phyloP scores from a whole-genome alignment of 92 coral and sea anemone genomes.

The Porites cylindrica region DNA sequence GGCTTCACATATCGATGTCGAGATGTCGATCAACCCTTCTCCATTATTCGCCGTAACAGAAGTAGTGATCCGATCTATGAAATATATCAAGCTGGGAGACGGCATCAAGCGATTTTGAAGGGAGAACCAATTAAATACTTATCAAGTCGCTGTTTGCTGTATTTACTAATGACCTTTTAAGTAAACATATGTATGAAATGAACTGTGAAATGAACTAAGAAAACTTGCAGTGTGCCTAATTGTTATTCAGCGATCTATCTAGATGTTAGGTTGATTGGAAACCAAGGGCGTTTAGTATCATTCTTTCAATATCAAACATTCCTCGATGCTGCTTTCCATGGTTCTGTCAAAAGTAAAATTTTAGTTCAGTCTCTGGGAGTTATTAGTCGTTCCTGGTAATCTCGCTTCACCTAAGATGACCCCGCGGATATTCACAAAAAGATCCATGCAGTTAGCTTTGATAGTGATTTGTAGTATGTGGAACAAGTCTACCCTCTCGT shows the following conservation, averaged over 20 bases:
- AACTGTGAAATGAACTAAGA: slow-evolving; percentile 1
- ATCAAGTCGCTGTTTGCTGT: too few relatives aligned
- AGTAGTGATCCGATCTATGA: too few relatives aligned
- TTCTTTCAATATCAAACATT: slow-evolving; percentile 25
- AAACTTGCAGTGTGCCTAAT: slow-evolving; percentile 5
- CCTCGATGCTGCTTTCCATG: background rate
- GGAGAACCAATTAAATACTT: too few relatives aligned
- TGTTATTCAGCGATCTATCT: background rate
- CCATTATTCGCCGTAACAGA: too few relatives aligned
- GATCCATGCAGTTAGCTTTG: background rate
- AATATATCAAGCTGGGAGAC: too few relatives aligned
- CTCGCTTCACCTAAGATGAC: background rate
- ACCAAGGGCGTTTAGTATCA: slow-evolving; percentile 6
- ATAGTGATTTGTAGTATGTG: background rate
- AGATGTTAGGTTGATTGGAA: background rate
- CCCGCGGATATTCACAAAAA: background rate
- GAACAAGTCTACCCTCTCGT: background rate
- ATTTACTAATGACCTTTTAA: background rate
- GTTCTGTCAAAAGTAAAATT: background rate
- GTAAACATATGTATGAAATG: background rate
- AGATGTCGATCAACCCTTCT: too few relatives aligned
- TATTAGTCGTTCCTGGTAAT: too few relatives aligned
- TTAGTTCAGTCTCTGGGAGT: background rate
- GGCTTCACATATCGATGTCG: too few relatives aligned
- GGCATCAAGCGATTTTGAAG: too few relatives aligned